These are phyloP conservation scores for Allolobophora icterica DNA, from an alignment of 2,888 invertebrate genomes.

Conservation along the genomic window DNA sequence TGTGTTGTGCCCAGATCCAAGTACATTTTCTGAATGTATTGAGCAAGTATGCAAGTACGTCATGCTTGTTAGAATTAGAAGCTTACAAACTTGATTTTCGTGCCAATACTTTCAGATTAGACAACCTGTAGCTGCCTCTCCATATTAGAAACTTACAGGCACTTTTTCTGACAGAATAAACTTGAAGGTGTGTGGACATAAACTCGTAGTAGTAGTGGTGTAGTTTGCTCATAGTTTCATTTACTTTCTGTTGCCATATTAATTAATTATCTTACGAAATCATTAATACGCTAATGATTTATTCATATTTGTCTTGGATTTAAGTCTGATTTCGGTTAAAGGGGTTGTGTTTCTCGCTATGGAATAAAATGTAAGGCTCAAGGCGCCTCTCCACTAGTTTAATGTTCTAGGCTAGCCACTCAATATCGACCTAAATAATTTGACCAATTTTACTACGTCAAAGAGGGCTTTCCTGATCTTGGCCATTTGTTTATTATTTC, in stretches of 20 bases:
- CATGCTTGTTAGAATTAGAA: neutral
- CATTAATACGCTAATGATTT: neutral
- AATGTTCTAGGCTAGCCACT: neutral
- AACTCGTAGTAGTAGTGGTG: neutral
- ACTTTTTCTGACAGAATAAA: no score
- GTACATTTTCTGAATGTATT: no score
- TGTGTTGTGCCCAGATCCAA: no score
- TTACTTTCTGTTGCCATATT: neutral
- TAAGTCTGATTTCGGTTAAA: neutral
- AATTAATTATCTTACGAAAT: neutral
- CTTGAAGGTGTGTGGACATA: neutral
- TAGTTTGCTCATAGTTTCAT: neutral
- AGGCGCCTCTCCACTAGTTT: neutral
- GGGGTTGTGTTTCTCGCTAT: no score
- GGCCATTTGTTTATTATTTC: neutral
- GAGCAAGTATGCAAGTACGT: no score
- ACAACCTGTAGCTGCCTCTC: neutral
- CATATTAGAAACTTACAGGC: no score
- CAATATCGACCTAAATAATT: neutral
- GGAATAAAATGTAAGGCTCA: neutral
- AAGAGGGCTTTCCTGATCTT: neutral
- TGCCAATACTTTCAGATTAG: neutral
- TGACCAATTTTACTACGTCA: neutral
- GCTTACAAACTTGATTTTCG: neutral
- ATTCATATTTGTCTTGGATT: neutral